Conservation (phyloP, 2,113 vertebrate species). For the Bubalus kerabau region DNA sequence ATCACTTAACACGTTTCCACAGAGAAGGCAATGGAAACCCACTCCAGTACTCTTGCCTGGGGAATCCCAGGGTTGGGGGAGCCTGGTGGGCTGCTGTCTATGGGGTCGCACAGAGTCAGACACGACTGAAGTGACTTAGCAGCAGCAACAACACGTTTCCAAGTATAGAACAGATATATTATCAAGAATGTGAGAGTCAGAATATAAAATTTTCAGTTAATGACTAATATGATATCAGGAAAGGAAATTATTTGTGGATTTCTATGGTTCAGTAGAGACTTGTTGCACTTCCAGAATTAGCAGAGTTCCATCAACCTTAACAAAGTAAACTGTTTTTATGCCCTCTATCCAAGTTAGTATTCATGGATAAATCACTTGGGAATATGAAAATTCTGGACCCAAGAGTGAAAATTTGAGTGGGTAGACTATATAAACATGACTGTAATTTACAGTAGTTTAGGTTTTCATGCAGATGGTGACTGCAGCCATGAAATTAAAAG, state of each 20-base stretch:
- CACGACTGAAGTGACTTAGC: rapidly evolving
- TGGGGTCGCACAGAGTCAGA: not conserved
- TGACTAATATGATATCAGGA: not conserved
- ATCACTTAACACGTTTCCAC: not conserved
- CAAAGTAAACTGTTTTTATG: not conserved
- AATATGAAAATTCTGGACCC: not conserved
- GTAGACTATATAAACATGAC: not conserved
- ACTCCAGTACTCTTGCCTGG: not conserved
- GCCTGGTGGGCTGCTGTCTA: not conserved
- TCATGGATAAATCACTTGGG: not conserved
- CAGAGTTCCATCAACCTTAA: not conserved
- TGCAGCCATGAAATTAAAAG: no score
- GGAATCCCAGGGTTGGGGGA: not conserved
- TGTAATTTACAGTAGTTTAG: not conserved
- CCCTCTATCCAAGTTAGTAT: not conserved
- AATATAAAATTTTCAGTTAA: not conserved
- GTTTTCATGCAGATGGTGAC: not conserved
- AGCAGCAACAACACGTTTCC: not conserved
- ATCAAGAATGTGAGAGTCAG: not conserved
- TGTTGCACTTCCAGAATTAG: not conserved
- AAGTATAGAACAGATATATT: not conserved
- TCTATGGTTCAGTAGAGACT: not conserved
- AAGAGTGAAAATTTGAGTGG: not conserved
- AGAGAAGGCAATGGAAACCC: not conserved
- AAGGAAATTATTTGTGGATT: not conserved